These are phyloP conservation scores for Nephrotoma guestfalica DNA, from an alignment of 2,888 invertebrate genomes.

Conservation along the genomic window DNA sequence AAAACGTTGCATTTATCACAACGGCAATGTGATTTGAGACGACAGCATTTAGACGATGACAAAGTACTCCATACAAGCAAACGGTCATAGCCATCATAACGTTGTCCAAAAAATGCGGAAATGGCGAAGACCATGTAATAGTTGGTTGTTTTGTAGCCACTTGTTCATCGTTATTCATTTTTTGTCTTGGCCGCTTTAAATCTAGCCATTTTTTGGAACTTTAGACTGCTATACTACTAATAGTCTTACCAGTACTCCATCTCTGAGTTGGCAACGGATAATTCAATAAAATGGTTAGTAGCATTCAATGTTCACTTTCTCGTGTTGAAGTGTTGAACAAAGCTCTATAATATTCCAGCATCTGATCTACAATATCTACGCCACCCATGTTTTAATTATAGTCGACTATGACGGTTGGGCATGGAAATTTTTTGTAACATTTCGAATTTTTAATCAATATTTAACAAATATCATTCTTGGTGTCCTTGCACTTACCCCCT, in stretches of 20 bases:
- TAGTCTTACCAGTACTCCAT: not conserved
- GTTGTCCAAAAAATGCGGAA: no score
- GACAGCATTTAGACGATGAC: no score
- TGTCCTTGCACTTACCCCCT: not conserved
- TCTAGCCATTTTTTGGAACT: not conserved
- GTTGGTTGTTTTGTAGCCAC: no score
- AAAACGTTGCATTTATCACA: no score
- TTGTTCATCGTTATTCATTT: not conserved
- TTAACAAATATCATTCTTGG: not conserved
- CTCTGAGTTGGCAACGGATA: not conserved
- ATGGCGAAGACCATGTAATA: no score
- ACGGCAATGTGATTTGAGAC: no score
- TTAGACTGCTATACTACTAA: not conserved
- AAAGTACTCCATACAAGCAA: not conserved
- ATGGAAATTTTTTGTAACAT: not conserved
- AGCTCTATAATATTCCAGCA: not conserved
- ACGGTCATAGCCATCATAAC: not conserved
- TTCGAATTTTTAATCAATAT: not conserved
- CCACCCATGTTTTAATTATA: not conserved
- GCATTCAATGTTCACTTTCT: not conserved
- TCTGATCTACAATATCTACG: constrained; percentile 5
- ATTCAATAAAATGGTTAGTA: not conserved
- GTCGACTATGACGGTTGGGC: not conserved
- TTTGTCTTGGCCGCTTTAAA: no score
- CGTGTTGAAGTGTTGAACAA: not conserved